These are phyloP conservation scores for Agrochola lychnidis DNA, from an alignment of 2,888 invertebrate species.

Conservation along the genomic window DNA sequence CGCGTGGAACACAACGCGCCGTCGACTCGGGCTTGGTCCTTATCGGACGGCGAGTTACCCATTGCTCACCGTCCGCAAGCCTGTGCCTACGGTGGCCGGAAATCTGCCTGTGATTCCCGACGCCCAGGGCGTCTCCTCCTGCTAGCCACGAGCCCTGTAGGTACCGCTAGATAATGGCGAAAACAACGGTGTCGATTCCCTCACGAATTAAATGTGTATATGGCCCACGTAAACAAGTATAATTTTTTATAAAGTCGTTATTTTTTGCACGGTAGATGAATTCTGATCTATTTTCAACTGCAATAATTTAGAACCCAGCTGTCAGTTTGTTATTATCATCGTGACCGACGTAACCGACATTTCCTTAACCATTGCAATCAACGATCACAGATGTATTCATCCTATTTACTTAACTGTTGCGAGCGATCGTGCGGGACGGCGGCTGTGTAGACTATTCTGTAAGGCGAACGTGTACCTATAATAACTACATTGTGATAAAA, in stretches of 20 bases:
- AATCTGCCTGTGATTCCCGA: too few species aligned
- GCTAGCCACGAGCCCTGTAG: neutral
- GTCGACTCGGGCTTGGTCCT: too few species aligned
- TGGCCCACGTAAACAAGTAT: neutral
- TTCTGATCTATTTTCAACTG: neutral
- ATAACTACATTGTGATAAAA: neutral
- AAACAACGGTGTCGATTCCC: neutral
- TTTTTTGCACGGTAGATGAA: neutral
- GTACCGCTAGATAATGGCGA: neutral
- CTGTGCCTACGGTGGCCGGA: too few species aligned
- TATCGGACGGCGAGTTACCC: too few species aligned
- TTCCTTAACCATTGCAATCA: conserved; percentile 7
- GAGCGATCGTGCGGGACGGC: conserved; percentile 38
- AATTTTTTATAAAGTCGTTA: neutral
- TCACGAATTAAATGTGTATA: neutral
- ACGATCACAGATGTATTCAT: conserved; percentile 60
- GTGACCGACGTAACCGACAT: conserved; percentile 12
- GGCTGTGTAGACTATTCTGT: conserved; percentile 32
- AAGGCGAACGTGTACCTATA: neutral
- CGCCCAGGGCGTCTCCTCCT: too few species aligned
- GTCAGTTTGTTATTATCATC: neutral
- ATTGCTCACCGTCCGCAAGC: too few species aligned
- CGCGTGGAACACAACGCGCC: too few species aligned
- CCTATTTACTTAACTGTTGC: conserved; percentile 21
- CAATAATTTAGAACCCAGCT: neutral